A percentile compares a stretch with the other conserved stretches of the same genome.
Evolutionary conservation across 2,888 invertebrate genomes (phyloP).

Genomic region (Anthrax anthrax): DNA sequence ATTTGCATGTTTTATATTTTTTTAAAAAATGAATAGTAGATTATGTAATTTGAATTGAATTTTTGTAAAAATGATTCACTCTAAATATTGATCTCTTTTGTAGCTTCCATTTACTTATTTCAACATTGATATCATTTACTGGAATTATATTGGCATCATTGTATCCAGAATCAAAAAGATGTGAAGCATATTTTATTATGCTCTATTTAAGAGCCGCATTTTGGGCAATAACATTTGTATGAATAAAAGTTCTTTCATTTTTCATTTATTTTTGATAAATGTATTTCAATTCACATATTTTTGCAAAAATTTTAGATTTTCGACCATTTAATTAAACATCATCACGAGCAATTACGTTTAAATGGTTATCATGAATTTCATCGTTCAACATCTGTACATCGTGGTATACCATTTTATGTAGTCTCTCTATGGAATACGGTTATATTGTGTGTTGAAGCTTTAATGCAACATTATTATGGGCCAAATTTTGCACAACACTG

Average conservation of each 20-base stretch:
- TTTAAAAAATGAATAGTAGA: no score
- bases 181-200: conserved; percentile 43
- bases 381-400: conserved; percentile 42
- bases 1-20: no score
- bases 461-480: conserved; percentile 43
- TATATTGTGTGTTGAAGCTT: conserved; percentile 40
- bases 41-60: no score
- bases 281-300: neutral
- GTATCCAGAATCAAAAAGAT: conserved; percentile 31
- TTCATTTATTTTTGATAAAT: neutral
- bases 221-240: conserved; percentile 44
- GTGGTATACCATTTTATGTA: conserved; percentile 45
- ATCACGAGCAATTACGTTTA: conserved; percentile 45
- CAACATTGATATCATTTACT: conserved; percentile 26
- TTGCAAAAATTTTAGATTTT: conserved; percentile 38
- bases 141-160: conserved; percentile 24
- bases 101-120: conserved; percentile 28
- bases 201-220: conserved; percentile 42
- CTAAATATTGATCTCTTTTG: no score
- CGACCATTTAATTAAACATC: conserved; percentile 42
- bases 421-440: conserved; percentile 47
- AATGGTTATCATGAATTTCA: conserved; percentile 56
- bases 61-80: no score
- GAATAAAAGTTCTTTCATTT: conserved; percentile 10
- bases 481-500: conserved; percentile 39